Conservation (phyloP, 2,113 vertebrate genomes). For the Actenoides hombroni region DNA sequence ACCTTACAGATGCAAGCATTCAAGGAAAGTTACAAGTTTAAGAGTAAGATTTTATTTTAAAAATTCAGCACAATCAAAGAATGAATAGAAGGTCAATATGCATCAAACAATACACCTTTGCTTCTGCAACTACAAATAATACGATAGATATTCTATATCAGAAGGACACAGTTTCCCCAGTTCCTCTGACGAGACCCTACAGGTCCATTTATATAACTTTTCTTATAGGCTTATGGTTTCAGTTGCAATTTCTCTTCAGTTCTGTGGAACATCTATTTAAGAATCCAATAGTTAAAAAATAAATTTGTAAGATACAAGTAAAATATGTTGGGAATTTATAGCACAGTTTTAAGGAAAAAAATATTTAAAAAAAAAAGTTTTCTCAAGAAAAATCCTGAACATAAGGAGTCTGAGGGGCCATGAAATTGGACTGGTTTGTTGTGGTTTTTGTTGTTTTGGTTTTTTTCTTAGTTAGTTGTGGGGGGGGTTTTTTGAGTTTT, state of each 20-base stretch:
- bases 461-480: too few species aligned
- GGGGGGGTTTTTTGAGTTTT: too few species aligned
- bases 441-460: too few species aligned
- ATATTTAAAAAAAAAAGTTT: not conserved
- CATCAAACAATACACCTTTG: not conserved
- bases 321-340: not conserved
- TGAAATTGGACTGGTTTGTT: not conserved
- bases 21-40: not conserved
- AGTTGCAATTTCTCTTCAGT: not conserved
- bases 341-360: not conserved
- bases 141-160: not conserved
- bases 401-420: not conserved
- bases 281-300: not conserved
- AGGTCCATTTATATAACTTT: rapidly evolving
- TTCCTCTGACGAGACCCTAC: not conserved
- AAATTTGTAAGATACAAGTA: not conserved
- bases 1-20: not conserved
- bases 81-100: not conserved
- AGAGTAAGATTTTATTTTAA: not conserved
- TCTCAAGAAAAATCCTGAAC: not conserved
- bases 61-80: not conserved
- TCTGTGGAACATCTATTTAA: not conserved
- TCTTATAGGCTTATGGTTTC: not conserved
- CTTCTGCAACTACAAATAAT: not conserved
- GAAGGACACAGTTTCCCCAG: not conserved